These are phyloP conservation scores for Netelia inedita DNA, from an alignment of 2,888 invertebrate species.

Conservation along the genomic window DNA sequence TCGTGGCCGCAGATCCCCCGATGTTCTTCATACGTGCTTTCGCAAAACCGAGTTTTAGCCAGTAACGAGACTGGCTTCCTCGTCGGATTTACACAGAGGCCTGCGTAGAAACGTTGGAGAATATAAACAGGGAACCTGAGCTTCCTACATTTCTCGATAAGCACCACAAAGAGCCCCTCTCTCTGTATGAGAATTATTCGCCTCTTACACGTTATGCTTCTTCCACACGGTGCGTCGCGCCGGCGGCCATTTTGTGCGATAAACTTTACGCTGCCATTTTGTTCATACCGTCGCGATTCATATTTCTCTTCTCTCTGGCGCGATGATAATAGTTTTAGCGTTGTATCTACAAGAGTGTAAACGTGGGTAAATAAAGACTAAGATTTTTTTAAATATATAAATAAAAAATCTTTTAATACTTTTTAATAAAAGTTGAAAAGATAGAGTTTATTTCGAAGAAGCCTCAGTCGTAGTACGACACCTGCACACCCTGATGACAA, in stretches of 20 bases:
- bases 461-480: too few species aligned
- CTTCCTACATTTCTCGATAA: conserved; percentile 46
- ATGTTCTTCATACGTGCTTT: conserved; percentile 42
- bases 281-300: neutral
- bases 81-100: neutral
- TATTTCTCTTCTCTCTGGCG: neutral
- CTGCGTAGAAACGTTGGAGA: conserved; percentile 17
- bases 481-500: too few species aligned
- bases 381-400: too few species aligned
- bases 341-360: neutral
- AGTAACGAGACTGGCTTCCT: neutral
- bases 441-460: too few species aligned
- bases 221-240: neutral
- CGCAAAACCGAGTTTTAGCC: conserved; percentile 7
- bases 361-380: neutral
- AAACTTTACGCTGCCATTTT: conserved; percentile 19
- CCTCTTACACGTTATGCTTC: conserved; percentile 6
- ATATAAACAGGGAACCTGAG: conserved; percentile 24
- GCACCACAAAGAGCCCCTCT: conserved; percentile 9
- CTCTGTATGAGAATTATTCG: conserved; percentile 50
- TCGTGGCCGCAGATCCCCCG: conserved; percentile 17
- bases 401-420: too few species aligned
- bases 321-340: neutral
- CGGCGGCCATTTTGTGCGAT: conserved; percentile 37
- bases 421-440: too few species aligned